Conservation (phyloP, 2,797 vertebrate species). For the Notolabrus celidotus region DNA sequence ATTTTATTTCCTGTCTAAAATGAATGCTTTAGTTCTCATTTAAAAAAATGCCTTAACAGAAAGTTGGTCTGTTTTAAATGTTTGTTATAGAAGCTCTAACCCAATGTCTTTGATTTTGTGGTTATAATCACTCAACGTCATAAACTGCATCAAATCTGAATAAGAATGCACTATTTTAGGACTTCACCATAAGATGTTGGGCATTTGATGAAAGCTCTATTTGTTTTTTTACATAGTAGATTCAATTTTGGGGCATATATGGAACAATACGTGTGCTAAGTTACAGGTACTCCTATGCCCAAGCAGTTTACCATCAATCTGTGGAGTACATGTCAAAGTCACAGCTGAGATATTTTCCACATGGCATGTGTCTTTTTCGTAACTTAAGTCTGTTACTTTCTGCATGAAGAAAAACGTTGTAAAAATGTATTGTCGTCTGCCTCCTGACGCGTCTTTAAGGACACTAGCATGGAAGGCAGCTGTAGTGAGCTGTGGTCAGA, state of each 20-base stretch:
- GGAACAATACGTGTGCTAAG: neutral
- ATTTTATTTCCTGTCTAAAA: neutral
- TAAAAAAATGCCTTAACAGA: neutral
- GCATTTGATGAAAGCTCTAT: neutral
- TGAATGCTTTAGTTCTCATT: neutral
- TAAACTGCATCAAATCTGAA: neutral
- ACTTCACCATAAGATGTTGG: neutral
- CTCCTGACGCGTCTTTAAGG: neutral
- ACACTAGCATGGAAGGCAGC: neutral
- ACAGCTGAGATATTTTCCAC: neutral
- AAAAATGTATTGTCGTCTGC: too few species aligned
- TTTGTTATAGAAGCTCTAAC: neutral
- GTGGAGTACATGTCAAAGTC: neutral
- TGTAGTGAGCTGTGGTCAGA: constrained; percentile 19
- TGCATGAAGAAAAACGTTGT: too few species aligned
- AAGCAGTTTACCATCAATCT: too few species aligned
- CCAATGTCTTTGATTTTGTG: neutral
- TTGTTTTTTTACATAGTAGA: neutral
- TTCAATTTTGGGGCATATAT: neutral
- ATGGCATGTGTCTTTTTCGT: neutral
- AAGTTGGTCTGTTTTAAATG: neutral
- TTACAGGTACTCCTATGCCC: neutral
- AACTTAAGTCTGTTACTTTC: neutral
- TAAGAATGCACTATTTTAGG: neutral
- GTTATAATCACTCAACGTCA: neutral